Percentiles rank a stretch among this genome's conserved stretches.
These are phyloP conservation scores for Ptyas mucosa DNA, from an alignment of 2,113 vertebrate species.

Conservation along the genomic window DNA sequence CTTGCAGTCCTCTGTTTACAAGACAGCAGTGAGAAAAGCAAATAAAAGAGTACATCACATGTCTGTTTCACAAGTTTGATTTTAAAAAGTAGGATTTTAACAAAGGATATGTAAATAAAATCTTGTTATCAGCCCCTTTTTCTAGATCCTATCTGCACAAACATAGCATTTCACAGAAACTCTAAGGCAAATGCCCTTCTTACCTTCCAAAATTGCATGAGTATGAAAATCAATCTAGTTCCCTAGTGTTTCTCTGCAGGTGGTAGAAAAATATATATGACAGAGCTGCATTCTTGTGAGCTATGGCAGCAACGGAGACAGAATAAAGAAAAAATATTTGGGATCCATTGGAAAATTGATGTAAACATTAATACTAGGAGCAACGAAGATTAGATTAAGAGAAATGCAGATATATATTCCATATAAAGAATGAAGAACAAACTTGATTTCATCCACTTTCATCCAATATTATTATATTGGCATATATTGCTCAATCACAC, in stretches of 20 bases:
- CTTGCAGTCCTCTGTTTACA: not conserved
- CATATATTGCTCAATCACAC: not conserved
- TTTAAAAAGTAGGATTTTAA: not conserved
- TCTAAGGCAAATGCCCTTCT: not conserved
- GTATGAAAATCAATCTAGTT: not conserved
- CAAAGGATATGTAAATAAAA: not conserved
- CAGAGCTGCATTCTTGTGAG: not conserved
- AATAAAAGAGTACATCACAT: not conserved
- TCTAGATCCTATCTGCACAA: not conserved
- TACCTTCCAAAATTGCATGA: not conserved
- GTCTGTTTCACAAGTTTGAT: not conserved
- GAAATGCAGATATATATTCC: not conserved
- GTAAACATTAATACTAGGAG: not conserved
- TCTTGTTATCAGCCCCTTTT: not conserved
- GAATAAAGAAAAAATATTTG: not conserved
- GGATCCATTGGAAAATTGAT: not conserved
- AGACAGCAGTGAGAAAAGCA: not conserved
- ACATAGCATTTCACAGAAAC: not conserved
- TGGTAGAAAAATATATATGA: not conserved
- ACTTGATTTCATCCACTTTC: not conserved
- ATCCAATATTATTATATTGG: not conserved
- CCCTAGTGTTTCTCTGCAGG: not conserved
- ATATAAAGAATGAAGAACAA: not conserved
- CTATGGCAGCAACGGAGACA: not conserved
- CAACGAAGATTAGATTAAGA: not conserved